Base-by-base conservation (phyloP, 1,140 invertebrate species). In the Chionoecetes opilio region DNA sequence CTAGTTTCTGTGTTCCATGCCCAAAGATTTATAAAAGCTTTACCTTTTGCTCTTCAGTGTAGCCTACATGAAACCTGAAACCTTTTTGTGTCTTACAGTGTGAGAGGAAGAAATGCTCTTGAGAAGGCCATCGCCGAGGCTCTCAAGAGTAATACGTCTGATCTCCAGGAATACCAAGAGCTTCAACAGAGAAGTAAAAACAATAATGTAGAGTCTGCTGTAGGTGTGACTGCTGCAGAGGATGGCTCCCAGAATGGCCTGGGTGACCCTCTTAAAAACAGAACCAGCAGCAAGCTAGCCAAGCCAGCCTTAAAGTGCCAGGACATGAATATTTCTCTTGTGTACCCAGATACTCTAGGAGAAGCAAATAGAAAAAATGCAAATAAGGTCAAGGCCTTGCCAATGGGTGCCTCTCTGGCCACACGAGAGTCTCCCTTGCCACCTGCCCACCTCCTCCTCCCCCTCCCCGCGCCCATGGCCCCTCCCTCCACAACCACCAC, bases 101-200 rank as follows among this genome's bases (percentile, higher is more conserved):
- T 91, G 82, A 86, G 94, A 95, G 94, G 94, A 85, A 92, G 84
- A 95, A 92, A 92, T 92, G 94, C 94, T 92, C 92, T 95, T 63
- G 84, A 92, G 37, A 95, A 95, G 63, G 94, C 94, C 41, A 92
- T 95, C 63, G 91, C 90, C 88, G 94, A 95, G 46, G 94, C 94
- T 75, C 34, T 92, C 41, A 86, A 95, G 82, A 75, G 35, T 35
- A 92, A 63, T n/a, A 35, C 90, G 34, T 46, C 41, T 35, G 82
- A 46, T 32, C 90, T 75, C 82, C 94, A 91, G 63, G 75, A 87
- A n/a, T 92, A 92, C 31, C 41, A 86, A 85, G 82, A 46, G 32
- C 82, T 53, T 86, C 94, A 91, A 34, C 84, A 41, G 6, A 75
- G 46, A 63, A 38, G 26, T 31, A 63, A 75, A 75, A 86, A 35